Base-by-base conservation (phyloP, 2,888 invertebrate genomes). In the Cheilosia variabilis region DNA sequence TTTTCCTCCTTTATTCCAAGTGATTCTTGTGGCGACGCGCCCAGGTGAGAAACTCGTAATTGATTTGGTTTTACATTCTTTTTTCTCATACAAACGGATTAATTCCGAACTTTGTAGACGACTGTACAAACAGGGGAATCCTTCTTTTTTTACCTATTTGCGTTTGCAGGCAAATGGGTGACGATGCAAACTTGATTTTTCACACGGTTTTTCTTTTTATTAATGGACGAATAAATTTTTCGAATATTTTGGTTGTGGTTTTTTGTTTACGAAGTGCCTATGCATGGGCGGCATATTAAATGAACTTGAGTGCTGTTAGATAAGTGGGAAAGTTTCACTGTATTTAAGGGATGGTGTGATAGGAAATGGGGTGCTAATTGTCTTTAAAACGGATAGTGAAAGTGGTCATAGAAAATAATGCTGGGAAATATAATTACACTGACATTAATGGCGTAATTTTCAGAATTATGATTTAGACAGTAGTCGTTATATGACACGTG, bases 71-170 rank as follows among this genome's bases (percentile, higher is more conserved):
- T 75, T 65, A 27, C 37, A 6, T 27, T 50, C 47, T 66, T n/a
- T 34, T 27, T 27, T 34, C 37, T 34, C 2, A 7, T 19, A 19
- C 13, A 52, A 24, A 24, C 52, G 52, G 60, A 76, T 76, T 76
- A 68, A 76, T 66, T 76, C 76, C 60, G n/a, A 76, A 76, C 76
- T 76, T 76, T 68, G 6, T 34, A 76, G 76, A 76, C 76, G 66
- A 31, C 66, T 66, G 24, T 50, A 57, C 75, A 75, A 75, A 68
- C 43, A 62, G n/a, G 15, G 41, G 58, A 53, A 57, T 27, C 65
- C 45, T 22, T 19, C n/a, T 34, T 63, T 24, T 6, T 22, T 37
- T 27, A 22, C 15, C 34, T 13, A 3, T 58, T 10, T 9, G 10
- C 34, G 9, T n/a, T 2, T 19, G 45, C 43, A 63, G 19, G 45